Evolutionary conservation across 2,888 invertebrate species (phyloP).

Genomic region (Plebejus argus): DNA sequence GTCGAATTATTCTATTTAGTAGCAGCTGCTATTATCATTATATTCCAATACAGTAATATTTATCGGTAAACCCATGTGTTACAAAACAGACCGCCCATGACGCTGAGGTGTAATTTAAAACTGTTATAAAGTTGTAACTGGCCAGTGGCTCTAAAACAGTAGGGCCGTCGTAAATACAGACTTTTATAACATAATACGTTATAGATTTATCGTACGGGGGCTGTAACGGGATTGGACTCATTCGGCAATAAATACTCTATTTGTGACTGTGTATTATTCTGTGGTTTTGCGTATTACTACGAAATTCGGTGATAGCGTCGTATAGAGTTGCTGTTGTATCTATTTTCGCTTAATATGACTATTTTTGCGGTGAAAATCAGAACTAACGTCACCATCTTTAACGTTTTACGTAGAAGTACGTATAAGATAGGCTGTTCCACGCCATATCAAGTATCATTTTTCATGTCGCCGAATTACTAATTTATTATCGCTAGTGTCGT

Average conservation of each 20-base stretch:
- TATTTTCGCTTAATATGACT: too few species aligned
- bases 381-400: too few species aligned
- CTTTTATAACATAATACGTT: conserved; percentile 9
- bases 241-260: background rate
- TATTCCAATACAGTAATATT: background rate
- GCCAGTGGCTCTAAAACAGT: conserved; percentile 6
- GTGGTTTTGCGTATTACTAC: too few species aligned
- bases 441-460: too few species aligned
- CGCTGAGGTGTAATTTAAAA: background rate
- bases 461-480: too few species aligned
- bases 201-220: background rate
- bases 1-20: background rate
- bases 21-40: too few species aligned
- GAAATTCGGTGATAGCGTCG: too few species aligned
- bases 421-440: too few species aligned
- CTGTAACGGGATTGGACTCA: background rate
- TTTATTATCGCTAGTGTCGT: too few species aligned
- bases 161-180: background rate
- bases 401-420: too few species aligned
- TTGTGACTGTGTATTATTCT: background rate
- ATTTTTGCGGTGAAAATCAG: too few species aligned
- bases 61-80: background rate
- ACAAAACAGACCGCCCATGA: conserved; percentile 8
- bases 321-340: too few species aligned
- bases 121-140: conserved; percentile 17